These are phyloP conservation scores for Pissodes strobi DNA, from an alignment of 1,140 invertebrate species.

Conservation along the genomic window DNA sequence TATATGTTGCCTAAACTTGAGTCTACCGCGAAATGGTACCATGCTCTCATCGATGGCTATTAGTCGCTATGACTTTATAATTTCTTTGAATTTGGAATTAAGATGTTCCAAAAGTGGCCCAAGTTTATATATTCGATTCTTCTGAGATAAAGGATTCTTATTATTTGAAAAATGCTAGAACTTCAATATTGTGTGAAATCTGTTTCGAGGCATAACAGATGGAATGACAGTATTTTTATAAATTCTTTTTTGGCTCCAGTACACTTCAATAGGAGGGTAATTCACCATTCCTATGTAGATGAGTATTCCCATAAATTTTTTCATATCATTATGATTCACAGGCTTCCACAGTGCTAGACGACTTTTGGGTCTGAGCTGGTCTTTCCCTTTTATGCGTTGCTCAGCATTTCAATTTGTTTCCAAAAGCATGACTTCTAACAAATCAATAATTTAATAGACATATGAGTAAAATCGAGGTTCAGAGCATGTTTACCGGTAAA, in stretches of 20 bases:
- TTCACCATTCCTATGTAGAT: constrained; percentile 7
- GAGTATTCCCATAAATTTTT: background rate
- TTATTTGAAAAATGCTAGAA: background rate
- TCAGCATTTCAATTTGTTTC: constrained; percentile 1
- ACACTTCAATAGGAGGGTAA: constrained; percentile 1
- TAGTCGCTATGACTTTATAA: background rate
- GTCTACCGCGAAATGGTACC: background rate
- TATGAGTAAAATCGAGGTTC: no score
- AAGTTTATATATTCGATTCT: no score
- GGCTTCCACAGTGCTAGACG: constrained; percentile 3
- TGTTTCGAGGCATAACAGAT: no score
- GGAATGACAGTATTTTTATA: background rate
- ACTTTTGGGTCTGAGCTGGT: background rate
- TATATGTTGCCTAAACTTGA: background rate
- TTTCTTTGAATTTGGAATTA: background rate
- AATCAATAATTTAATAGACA: background rate
- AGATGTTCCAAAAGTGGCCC: background rate
- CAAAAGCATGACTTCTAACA: constrained; percentile 4
- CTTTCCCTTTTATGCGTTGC: background rate
- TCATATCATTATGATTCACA: constrained; percentile 2
- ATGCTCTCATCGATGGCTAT: constrained; percentile 5
- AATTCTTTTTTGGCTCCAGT: constrained; percentile 12
- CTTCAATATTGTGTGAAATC: no score
- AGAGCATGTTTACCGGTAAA: no score
- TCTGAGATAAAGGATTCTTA: no score